Evolutionary conservation across 2,888 invertebrate species (phyloP), one percentile per base, ranked within the genome.

Genomic region (Chalcis sispes): DNA sequence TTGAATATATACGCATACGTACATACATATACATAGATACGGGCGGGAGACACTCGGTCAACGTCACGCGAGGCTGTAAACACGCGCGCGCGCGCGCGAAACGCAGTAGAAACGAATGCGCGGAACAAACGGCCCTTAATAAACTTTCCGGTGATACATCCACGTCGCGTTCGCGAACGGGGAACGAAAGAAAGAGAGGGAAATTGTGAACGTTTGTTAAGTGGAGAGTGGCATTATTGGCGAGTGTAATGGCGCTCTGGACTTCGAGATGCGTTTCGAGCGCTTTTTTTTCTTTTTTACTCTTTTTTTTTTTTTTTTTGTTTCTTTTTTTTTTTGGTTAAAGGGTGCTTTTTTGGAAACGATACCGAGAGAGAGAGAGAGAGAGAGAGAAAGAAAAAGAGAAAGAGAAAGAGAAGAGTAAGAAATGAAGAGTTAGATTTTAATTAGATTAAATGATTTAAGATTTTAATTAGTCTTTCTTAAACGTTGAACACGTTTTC

Each of bases 111-210:
- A 46, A 58, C 48, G 54, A 71, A 58, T 50, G 46, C 32, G 48
- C 58, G 13, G 50, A 72, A 66, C 70, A 73, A 72, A 74, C 65
- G 69, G 67, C 62, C 58, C 66, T 64, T 64, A 64, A 71, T 69
- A 66, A 72, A 72, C 56, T 75, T 72, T 64, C 67, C 25, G 40
- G 66, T 54, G 58, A 70, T 75, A 48, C 64, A 46, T 58, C 23
- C 62, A 40, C 62, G 74, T 64, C 67, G 20, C 58, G 52, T 20
- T n/a, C n/a, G n/a, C 25, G 46, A 10, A n/a, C n/a, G 15, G 20
- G 8, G 27, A 54, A 13, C 25, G 29, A 20, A 56, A 46, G 29
- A 42, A 8, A 32, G 25, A 48, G 56, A 40, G 18, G 46, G 29
- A 54, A 20, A 42, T 3, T 46, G 54, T n/a, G 18, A 7, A 46